phyloP scores from a whole-genome alignment of 2,113 vertebrate species.

The Marmota flaviventris region DNA sequence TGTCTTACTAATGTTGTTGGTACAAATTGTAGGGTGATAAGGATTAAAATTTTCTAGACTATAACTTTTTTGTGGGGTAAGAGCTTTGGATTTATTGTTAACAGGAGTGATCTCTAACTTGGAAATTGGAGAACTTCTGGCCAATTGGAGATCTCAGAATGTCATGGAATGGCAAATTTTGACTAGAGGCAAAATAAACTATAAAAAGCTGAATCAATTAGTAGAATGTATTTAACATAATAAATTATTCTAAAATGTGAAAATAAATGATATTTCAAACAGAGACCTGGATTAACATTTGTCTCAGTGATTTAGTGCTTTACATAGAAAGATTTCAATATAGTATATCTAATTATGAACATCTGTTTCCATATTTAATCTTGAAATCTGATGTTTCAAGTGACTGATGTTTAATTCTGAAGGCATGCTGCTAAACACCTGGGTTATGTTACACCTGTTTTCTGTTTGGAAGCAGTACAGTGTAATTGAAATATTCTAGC shows the following conservation, averaged over 20 bases:
- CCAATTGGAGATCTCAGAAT: conserved; percentile 4
- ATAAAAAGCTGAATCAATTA: conserved; percentile 15
- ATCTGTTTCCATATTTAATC: conserved; percentile 2
- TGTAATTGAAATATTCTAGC: neutral
- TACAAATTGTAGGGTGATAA: conserved; percentile 16
- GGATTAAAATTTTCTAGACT: conserved; percentile 43
- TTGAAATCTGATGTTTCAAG: conserved; percentile 9
- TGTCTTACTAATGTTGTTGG: conserved; percentile 23
- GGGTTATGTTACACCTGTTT: conserved; percentile 6
- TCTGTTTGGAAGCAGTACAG: conserved; percentile 3
- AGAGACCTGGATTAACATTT: conserved; percentile 30
- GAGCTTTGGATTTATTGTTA: conserved; percentile 52
- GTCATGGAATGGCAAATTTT: conserved; percentile 3
- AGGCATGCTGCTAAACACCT: neutral
- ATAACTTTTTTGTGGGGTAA: neutral
- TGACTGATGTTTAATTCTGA: neutral
- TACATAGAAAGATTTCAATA: neutral
- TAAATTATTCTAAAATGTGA: conserved; percentile 25
- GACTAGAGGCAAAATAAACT: conserved; percentile 1
- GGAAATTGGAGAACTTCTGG: conserved; percentile 45
- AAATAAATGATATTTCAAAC: conserved; percentile 29
- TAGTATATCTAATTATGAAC: neutral
- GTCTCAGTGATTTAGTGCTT: conserved; percentile 20
- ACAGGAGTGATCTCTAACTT: conserved; percentile 35
- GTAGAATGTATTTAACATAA: conserved; percentile 10